phyloP scores from a whole-genome alignment of 1,140 invertebrate species.

The Heliconius hewitsoni region DNA sequence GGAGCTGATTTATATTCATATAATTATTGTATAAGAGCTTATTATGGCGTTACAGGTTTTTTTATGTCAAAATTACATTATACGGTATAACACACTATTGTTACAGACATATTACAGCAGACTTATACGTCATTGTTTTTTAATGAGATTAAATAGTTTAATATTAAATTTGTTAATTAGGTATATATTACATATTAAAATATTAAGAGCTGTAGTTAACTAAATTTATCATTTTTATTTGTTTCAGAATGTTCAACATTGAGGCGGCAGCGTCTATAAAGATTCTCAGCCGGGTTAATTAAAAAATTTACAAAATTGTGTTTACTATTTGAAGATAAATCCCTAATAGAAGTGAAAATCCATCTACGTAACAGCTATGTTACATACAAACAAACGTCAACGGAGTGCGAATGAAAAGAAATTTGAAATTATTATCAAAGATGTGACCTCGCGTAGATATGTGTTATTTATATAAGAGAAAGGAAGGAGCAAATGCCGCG shows the following conservation, averaged over 20 bases:
- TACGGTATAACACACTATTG: too few species aligned
- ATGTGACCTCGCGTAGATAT: slow-evolving; percentile 49
- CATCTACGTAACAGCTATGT: not conserved
- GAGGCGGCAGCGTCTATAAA: not conserved
- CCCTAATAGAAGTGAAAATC: not conserved
- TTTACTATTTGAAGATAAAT: not conserved
- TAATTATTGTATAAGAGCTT: not conserved
- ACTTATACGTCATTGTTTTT: too few species aligned
- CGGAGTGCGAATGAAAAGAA: slow-evolving; percentile 19
- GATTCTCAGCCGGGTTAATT: not conserved
- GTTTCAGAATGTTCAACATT: slow-evolving; percentile 1
- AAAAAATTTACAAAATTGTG: not conserved
- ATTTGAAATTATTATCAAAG: slow-evolving; percentile 49
- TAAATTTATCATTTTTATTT: not conserved
- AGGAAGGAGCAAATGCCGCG: not conserved
- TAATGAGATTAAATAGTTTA: too few species aligned
- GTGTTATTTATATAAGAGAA: not conserved
- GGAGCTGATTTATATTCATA: too few species aligned
- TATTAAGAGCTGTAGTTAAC: not conserved
- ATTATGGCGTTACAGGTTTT: too few species aligned
- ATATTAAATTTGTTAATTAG: not conserved
- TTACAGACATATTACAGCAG: too few species aligned
- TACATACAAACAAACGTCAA: not conserved
- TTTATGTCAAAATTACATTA: too few species aligned
- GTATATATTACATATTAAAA: not conserved